Conservation (phyloP, 2,888 invertebrate genomes). For the Ochlodes sylvanus region DNA sequence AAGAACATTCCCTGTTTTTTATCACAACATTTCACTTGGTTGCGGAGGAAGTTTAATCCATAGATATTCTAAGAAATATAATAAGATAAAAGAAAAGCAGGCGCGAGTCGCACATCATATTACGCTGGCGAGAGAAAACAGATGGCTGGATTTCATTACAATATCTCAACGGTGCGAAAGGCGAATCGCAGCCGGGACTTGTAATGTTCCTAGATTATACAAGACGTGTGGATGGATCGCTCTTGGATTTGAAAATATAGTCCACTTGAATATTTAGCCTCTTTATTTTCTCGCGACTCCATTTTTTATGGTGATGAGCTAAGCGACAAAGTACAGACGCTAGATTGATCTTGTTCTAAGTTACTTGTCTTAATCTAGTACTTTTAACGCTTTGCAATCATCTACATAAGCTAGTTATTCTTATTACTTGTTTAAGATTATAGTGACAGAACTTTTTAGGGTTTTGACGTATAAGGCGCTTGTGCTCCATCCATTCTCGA, state of each 20-base stretch:
- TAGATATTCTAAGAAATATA: slow-evolving; percentile 33
- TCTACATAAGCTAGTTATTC: background rate
- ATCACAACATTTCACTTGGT: slow-evolving; percentile 18
- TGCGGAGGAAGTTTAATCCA: slow-evolving; percentile 27
- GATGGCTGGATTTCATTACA: slow-evolving; percentile 81
- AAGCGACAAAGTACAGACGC: slow-evolving; percentile 7
- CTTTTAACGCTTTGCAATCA: background rate
- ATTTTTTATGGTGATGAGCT: slow-evolving; percentile 31
- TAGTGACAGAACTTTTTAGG: no score
- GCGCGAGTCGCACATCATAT: slow-evolving; percentile 67
- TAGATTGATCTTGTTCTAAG: background rate
- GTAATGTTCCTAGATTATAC: slow-evolving; percentile 71
- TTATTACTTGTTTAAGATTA: no score
- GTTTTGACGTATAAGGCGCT: no score
- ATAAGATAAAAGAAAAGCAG: slow-evolving; percentile 62
- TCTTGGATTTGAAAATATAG: slow-evolving; percentile 55
- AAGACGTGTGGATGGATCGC: slow-evolving; percentile 64
- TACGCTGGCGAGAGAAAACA: slow-evolving; percentile 75
- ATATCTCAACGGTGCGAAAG: slow-evolving; percentile 74
- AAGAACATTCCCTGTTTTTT: slow-evolving; percentile 17
- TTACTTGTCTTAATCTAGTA: background rate
- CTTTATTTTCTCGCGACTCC: slow-evolving; percentile 26
- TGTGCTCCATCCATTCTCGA: no score
- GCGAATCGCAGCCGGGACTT: slow-evolving; percentile 69
- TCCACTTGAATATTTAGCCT: slow-evolving; percentile 40